These are phyloP conservation scores for Oscheius myriophilus DNA, from an alignment of 2,888 invertebrate species.

Conservation along the genomic window DNA sequence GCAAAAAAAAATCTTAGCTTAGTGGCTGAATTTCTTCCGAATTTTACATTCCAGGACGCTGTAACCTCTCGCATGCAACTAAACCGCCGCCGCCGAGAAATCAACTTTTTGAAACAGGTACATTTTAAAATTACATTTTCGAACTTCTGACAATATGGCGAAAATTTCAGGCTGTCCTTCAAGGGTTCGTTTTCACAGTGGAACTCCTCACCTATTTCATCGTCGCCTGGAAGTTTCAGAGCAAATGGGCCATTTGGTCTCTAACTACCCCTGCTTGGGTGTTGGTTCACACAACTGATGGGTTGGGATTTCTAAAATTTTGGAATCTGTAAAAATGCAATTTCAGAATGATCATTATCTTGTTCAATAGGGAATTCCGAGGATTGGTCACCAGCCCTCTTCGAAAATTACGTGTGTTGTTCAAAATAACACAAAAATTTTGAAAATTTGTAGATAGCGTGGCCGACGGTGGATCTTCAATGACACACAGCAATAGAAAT, in stretches of 20 bases:
- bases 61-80: background rate
- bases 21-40: too few relatives aligned
- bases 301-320: background rate
- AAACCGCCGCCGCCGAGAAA: background rate
- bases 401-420: background rate
- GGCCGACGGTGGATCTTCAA: too few relatives aligned
- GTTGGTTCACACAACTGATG: conserved; percentile 16
- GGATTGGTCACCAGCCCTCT: conserved; percentile 1
- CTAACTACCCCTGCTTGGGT: conserved; percentile 16
- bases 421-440: background rate
- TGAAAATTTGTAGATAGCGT: background rate
- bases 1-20: too few relatives aligned
- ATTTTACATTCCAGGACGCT: background rate
- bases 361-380: conserved; percentile 20
- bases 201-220: conserved; percentile 27
- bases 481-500: too few relatives aligned
- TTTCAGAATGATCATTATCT: conserved; percentile 19
- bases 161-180: conserved; percentile 14
- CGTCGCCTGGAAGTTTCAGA: conserved; percentile 6
- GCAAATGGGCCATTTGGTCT: conserved; percentile 12
- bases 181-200: conserved; percentile 21
- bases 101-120: conserved; percentile 26
- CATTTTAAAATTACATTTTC: background rate
- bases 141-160: too few relatives aligned
- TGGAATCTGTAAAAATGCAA: background rate